These are phyloP conservation scores for Tolmerus cingulatus DNA, from an alignment of 2,888 invertebrate species.

Conservation along the genomic window DNA sequence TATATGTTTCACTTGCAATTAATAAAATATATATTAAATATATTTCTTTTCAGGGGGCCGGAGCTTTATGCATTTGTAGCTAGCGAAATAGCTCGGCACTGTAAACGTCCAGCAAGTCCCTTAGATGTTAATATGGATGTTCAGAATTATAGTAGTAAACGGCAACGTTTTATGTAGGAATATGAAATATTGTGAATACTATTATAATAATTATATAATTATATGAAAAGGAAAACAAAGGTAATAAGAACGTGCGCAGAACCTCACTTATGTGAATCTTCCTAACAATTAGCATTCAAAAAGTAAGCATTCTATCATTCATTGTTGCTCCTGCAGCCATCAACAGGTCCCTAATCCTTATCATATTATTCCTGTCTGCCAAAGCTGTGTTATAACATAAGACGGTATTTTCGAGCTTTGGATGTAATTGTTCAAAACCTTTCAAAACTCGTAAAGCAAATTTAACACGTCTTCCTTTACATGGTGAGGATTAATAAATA, in stretches of 20 bases:
- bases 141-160: conserved; percentile 74
- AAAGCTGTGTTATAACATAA: neutral
- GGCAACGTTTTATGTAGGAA: conserved; percentile 74
- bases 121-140: conserved; percentile 80
- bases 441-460: neutral
- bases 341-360: neutral
- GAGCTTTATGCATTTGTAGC: conserved; percentile 78
- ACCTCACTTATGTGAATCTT: neutral
- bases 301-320: neutral
- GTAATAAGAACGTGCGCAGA: neutral
- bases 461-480: neutral
- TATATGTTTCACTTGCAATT: neutral
- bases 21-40: neutral
- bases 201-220: neutral
- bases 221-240: neutral
- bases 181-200: conserved; percentile 11
- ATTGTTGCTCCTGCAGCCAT: neutral
- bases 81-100: conserved; percentile 77
- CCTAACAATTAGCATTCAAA: conserved; percentile 14
- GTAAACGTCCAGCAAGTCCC: conserved; percentile 74
- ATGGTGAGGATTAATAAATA: neutral
- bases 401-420: neutral
- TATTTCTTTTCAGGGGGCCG: conserved; percentile 56
- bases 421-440: neutral
- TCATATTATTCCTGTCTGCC: neutral